A percentile compares a stretch with the other conserved stretches of the same genome.
Conservation (phyloP, 2,888 invertebrate species). For the Clusia tigrina region DNA sequence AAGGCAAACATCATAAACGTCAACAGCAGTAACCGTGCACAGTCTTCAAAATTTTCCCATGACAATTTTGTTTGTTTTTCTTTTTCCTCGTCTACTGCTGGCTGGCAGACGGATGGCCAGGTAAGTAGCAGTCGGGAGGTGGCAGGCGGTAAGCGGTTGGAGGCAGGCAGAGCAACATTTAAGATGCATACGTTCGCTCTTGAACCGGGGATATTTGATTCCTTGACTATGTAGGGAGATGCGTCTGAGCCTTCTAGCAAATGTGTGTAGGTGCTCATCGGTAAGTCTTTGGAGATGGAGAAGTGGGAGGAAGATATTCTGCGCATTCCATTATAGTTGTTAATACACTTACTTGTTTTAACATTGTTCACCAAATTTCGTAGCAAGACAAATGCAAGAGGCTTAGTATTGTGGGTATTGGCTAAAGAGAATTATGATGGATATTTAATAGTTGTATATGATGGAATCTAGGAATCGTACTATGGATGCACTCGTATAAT, state of each 20-base stretch:
- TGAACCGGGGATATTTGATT: neutral
- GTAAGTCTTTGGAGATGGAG: too few relatives aligned
- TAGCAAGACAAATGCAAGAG: neutral
- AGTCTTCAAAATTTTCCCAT: constrained; percentile 51
- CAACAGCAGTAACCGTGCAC: constrained; percentile 10
- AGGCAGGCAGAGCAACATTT: too few relatives aligned
- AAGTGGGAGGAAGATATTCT: too few relatives aligned
- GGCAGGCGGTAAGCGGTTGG: too few relatives aligned
- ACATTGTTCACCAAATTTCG: neutral
- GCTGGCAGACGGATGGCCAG: neutral
- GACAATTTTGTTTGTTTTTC: constrained; percentile 57
- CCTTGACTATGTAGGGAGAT: neutral
- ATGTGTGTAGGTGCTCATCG: neutral
- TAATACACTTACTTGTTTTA: neutral
- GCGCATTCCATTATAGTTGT: neutral
- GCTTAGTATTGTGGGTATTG: too few relatives aligned
- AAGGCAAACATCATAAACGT: constrained; percentile 23
- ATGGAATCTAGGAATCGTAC: too few relatives aligned
- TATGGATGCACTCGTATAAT: too few relatives aligned
- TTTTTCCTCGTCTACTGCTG: neutral
- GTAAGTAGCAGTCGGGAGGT: too few relatives aligned
- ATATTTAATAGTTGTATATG: too few relatives aligned
- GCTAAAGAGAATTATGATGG: too few relatives aligned
- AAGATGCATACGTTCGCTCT: too few relatives aligned
- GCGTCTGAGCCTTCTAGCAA: neutral